Evolutionary conservation across 1,140 invertebrate species (phyloP), one percentile per base, ranked within the genome.

Genomic region (Delia radicum): DNA sequence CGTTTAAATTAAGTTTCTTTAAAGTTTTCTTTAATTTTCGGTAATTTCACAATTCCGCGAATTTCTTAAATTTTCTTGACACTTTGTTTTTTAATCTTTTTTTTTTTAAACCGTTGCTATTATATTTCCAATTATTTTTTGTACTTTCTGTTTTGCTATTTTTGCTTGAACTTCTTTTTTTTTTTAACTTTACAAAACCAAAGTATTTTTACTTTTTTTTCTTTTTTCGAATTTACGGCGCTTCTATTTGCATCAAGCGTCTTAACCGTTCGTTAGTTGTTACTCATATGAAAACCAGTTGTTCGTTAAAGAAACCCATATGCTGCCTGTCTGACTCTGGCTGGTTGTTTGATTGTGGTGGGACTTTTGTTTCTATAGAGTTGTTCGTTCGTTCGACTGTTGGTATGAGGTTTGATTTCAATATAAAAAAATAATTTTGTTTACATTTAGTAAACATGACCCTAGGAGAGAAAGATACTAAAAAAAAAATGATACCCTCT

Each of bases 141-240:
- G 33, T 69, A 69, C 65, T 69, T 33, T 69, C 65, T 69, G 65
- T 69, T 69, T 69, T 69, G 65, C 37, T 33, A 28, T n/a, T 67
- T 67, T 67, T 29, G 13, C 26, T 28, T 67, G 18, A 31, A 15
- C 7, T n/a, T 29, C 24, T 27, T 63, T 63, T 63, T 63, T 7
- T 63, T 63, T 8, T 29, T 31, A 29, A 5, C n/a, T 33, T 29
- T 2, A 69, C 65, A 69, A 69, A 69, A 31, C 65, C 65, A 69
- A 69, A 69, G 65, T 67, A 18, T 29, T 28, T 65, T 3, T 13
- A 55, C 15, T 8, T 21, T 29, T 31, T 67, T 31, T 67, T 67
- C 3, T 31, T 31, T 24, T 63, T 28, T 2, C 21, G 2, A 10
- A 21, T 37, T 12, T 6, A 69, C 65, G 31, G 31, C 65, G 65